A percentile compares a stretch with the other conserved stretches of the same genome.
Evolutionary conservation across 1,140 invertebrate species (phyloP).

Genomic region (Drosophila equinoxialis): DNA sequence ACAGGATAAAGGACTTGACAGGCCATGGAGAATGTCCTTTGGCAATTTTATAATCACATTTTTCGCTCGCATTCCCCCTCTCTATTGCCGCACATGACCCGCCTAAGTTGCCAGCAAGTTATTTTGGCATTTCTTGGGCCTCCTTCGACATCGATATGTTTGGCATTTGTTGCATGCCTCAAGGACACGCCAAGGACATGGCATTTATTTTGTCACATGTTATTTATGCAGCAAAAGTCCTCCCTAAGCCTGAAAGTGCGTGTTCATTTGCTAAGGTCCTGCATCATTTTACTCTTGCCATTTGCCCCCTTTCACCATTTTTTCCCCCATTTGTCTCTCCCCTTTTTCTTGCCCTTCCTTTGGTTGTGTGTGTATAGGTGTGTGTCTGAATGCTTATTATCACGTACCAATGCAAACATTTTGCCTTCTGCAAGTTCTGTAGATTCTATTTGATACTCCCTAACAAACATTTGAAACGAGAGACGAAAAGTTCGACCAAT

Average conservation of each 20-base stretch:
- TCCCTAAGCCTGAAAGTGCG: conserved; percentile 66
- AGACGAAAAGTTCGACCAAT: not conserved
- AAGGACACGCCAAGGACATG: conserved; percentile 65
- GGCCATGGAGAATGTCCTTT: conserved; percentile 40
- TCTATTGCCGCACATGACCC: conserved; percentile 4
- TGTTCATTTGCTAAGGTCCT: conserved; percentile 67
- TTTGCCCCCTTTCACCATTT: not conserved
- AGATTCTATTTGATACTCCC: conserved; percentile 33
- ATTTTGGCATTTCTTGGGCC: conserved; percentile 33
- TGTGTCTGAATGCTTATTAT: conserved; percentile 54
- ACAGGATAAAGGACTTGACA: conserved; percentile 43
- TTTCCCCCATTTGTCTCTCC: conserved; percentile 9
- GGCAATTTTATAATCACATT: conserved; percentile 70
- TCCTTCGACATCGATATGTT: conserved; percentile 68
- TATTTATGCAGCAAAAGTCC: conserved; percentile 52
- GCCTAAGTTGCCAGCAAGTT: not conserved
- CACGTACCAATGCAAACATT: conserved; percentile 65
- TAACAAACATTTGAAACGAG: not conserved
- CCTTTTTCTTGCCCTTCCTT: not conserved
- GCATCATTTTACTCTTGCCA: not conserved
- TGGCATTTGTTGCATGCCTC: conserved; percentile 71
- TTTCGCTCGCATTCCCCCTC: conserved; percentile 18
- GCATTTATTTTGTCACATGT: conserved; percentile 77
- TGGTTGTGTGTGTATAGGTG: not conserved
- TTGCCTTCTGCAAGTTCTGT: conserved; percentile 14